Conservation (phyloP, 2,888 invertebrate genomes). For the Ochropleura leucogaster region DNA sequence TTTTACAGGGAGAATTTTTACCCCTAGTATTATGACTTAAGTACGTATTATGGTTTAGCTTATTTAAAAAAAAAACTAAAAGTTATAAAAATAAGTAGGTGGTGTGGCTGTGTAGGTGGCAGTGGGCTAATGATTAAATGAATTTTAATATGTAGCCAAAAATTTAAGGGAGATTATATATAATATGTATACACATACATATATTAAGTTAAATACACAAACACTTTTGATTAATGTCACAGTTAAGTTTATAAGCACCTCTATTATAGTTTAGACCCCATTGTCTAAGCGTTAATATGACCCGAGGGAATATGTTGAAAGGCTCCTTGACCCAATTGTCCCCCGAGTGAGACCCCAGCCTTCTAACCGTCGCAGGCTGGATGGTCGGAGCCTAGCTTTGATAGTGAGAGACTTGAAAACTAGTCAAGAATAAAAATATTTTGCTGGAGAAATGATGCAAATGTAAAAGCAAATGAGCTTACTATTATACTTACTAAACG, state of each 20-base stretch:
- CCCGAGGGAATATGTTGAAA: conserved; percentile 14
- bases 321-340: conserved; percentile 29
- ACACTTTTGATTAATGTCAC: neutral
- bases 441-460: too few relatives aligned
- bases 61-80: too few relatives aligned
- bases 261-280: conserved; percentile 8
- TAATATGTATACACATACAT: too few relatives aligned
- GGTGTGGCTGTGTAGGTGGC: too few relatives aligned
- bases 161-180: too few relatives aligned
- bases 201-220: neutral
- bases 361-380: conserved; percentile 10
- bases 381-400: conserved; percentile 11
- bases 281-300: conserved; percentile 7
- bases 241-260: neutral
- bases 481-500: neutral
- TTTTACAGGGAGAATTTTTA: too few relatives aligned
- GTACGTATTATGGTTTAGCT: too few relatives aligned
- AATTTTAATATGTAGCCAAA: too few relatives aligned
- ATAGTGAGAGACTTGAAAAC: neutral
- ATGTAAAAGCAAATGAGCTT: neutral
- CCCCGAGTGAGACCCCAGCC: neutral
- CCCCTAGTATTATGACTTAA: too few relatives aligned
- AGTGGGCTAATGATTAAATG: too few relatives aligned
- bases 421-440: neutral
- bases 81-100: too few relatives aligned